Evolutionary conservation across 2,888 invertebrate genomes (phyloP).

Genomic region (Tolmerus cingulatus): DNA sequence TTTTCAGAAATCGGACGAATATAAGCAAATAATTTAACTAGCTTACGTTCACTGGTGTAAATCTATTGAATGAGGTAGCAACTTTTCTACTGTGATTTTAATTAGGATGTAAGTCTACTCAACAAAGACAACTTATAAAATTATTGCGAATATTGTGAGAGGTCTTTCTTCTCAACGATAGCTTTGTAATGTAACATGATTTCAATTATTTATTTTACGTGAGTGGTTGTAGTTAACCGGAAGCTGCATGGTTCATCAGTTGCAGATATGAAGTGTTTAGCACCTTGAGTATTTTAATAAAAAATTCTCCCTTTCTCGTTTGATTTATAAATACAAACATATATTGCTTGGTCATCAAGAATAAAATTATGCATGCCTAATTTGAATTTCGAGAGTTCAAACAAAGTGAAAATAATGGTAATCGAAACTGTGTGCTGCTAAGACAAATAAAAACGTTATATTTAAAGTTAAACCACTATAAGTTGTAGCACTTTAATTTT

Average conservation of each 20-base stretch:
- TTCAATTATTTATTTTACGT: background rate
- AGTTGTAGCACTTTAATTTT: too few species aligned
- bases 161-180: background rate
- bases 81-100: background rate
- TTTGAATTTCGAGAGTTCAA: background rate
- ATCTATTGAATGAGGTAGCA: background rate
- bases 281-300: background rate
- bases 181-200: background rate
- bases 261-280: background rate
- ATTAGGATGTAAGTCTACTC: background rate
- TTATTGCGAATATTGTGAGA: background rate
- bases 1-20: background rate
- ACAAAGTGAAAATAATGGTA: background rate
- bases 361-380: too few species aligned
- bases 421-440: too few species aligned
- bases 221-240: too few species aligned
- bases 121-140: background rate
- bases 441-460: background rate
- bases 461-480: background rate
- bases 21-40: background rate
- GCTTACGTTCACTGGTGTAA: background rate
- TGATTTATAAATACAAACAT: too few species aligned
- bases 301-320: background rate
- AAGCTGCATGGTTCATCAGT: background rate
- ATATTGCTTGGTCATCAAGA: too few species aligned